Evolutionary conservation across 1,140 invertebrate species (phyloP), one percentile per base, ranked within the genome.

Genomic region (Hermetia illucens): DNA sequence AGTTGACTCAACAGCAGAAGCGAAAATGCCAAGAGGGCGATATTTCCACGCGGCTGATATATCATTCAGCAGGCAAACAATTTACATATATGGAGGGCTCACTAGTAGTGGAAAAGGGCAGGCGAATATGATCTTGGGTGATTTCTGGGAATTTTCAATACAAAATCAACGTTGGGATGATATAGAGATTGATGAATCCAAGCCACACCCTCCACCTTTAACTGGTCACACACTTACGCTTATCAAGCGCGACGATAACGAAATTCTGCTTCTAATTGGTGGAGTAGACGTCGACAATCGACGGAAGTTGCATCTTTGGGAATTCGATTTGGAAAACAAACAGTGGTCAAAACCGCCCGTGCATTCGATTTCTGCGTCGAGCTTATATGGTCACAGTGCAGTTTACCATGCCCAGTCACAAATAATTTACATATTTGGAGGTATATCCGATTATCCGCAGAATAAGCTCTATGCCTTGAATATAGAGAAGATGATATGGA

Each of bases 121-220:
- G 43, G 46, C 61, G 16, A 74, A 76, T 38, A 74, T 77, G 40
- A 79, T 85, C 3, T 53, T 89, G 1, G 71, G 71, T 21, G 90
- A 94, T 53, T 89, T 94, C 52, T 96, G 91, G 91, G 86, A 83
- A 48, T 96, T 94, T 53, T 83, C 82, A 52, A 72, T 93, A 34
- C 81, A 83, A 52, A 80, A 85, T 49, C 77, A 83, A 45, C 71
- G 80, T 12, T 95, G 92, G 90, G 77, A 71, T 33, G 72, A 77
- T 40, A 72, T 56, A 20, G 64, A 64, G 36, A 24, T 42, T 5
- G 31, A 44, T 9, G 20, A 4, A 30, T 4, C 25, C n/a, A 25
- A 22, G 8, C 56, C 61, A 8, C 60, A 62, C 27, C 79, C 80
- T 1, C 78, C 81, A 0, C 67, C 79, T 0, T 52, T 94, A 2